phyloP scores from a whole-genome alignment of 2,113 vertebrate species.

The Falco punctatus region DNA sequence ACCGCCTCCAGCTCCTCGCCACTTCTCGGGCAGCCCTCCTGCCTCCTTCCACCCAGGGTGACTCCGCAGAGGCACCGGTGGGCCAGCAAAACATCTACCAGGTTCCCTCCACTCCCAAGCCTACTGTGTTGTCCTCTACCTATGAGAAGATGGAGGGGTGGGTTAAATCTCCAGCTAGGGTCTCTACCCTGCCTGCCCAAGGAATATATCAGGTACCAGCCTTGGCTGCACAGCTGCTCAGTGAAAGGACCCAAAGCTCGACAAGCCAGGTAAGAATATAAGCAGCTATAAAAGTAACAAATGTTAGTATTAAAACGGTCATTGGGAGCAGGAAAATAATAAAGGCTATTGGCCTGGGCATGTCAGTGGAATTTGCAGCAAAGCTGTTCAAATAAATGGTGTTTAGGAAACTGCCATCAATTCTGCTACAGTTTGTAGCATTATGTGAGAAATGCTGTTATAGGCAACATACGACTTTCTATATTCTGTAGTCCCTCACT shows the following conservation, averaged over 20 bases:
- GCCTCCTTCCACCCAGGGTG: not conserved
- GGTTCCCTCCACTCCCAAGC: constrained; percentile 58
- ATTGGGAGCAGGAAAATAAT: rapidly evolving
- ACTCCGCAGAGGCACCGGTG: not conserved
- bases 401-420: not conserved
- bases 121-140: not conserved
- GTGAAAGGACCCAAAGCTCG: constrained; percentile 67
- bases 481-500: not conserved
- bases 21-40: not conserved
- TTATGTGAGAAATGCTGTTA: not conserved
- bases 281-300: not conserved
- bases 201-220: constrained; percentile 63
- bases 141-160: constrained; percentile 86
- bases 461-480: not conserved
- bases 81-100: constrained; percentile 75
- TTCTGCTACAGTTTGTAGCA: not conserved
- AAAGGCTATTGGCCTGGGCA: not conserved
- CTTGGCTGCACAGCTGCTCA: constrained; percentile 58
- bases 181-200: not conserved
- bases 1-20: constrained; percentile 84
- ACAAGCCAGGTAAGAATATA: constrained; percentile 70
- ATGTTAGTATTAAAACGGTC: rapidly evolving
- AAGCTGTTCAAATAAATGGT: not conserved
- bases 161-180: constrained; percentile 68
- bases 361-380: not conserved